Conservation (phyloP, 2,797 vertebrate species). For the Cheirogaleus major region DNA sequence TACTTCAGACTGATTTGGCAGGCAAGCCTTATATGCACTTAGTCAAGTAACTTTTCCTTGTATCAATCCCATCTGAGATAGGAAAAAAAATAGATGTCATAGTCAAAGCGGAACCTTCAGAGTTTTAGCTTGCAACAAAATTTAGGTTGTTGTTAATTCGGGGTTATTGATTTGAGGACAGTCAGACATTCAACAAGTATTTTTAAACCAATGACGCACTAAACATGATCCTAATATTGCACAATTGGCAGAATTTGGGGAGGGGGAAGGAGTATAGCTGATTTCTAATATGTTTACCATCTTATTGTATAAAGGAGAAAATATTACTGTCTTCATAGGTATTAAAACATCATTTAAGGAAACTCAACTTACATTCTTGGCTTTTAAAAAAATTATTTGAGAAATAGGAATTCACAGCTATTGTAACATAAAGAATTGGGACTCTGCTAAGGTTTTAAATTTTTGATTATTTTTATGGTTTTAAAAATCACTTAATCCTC, state of each 20-base stretch:
- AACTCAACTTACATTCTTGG: neutral
- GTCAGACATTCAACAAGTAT: neutral
- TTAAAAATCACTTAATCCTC: neutral
- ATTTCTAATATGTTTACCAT: neutral
- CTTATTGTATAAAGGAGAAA: neutral
- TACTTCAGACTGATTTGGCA: neutral
- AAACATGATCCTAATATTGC: neutral
- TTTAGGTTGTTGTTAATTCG: neutral
- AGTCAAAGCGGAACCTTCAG: neutral
- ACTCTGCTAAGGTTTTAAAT: neutral
- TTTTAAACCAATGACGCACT: neutral
- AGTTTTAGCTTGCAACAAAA: neutral
- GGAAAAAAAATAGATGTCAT: neutral
- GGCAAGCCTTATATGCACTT: neutral
- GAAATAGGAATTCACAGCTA: neutral
- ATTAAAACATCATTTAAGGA: neutral
- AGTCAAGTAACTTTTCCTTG: neutral
- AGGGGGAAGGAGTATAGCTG: neutral
- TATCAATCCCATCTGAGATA: neutral
- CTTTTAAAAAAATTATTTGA: slow-evolving; percentile 18
- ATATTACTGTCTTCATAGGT: neutral
- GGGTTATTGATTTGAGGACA: neutral
- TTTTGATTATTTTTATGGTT: neutral
- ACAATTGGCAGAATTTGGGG: neutral
- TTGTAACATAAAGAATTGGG: neutral